Evolutionary conservation across 2,797 vertebrate genomes (phyloP).

Genomic region (Schizopygopsis malacanthus): DNA sequence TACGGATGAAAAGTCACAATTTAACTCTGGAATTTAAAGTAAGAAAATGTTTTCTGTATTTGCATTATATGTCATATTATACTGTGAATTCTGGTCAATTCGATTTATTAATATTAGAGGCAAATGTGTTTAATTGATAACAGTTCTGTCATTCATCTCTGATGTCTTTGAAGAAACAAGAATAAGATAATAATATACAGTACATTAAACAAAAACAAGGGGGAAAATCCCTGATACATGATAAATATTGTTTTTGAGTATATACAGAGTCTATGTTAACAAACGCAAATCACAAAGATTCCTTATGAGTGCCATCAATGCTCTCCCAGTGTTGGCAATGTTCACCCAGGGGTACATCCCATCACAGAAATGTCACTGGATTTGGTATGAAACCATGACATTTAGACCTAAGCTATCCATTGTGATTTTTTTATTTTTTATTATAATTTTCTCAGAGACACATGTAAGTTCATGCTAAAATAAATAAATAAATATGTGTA

Average conservation of each 20-base stretch:
- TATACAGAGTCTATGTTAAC: slow-evolving; percentile 52
- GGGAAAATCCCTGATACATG: slow-evolving; percentile 55
- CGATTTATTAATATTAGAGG: slow-evolving; percentile 82
- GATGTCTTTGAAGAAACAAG: slow-evolving; percentile 66
- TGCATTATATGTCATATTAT: slow-evolving; percentile 85
- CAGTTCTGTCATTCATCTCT: slow-evolving; percentile 78
- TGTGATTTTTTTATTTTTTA: slow-evolving; percentile 81
- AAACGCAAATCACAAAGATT: slow-evolving; percentile 76
- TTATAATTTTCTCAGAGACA: slow-evolving; percentile 33
- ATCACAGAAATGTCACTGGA: slow-evolving; percentile 86
- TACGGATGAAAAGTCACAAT: slow-evolving; percentile 83
- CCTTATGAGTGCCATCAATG: slow-evolving; percentile 79
- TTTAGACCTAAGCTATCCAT: slow-evolving; percentile 83
- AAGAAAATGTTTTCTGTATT: slow-evolving; percentile 82
- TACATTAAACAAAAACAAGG: slow-evolving; percentile 73
- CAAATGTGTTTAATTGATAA: slow-evolving; percentile 82
- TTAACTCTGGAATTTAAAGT: slow-evolving; percentile 83
- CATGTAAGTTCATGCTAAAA: background rate
- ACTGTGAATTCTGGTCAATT: slow-evolving; percentile 84
- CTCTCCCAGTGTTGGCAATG: slow-evolving; percentile 75
- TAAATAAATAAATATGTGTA: background rate
- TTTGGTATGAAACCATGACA: slow-evolving; percentile 86
- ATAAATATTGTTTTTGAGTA: background rate
- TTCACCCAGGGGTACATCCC: slow-evolving; percentile 84
- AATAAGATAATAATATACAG: slow-evolving; percentile 63